phyloP scores from a whole-genome alignment of 2,888 invertebrate genomes.

The Microplitis deprimator region DNA sequence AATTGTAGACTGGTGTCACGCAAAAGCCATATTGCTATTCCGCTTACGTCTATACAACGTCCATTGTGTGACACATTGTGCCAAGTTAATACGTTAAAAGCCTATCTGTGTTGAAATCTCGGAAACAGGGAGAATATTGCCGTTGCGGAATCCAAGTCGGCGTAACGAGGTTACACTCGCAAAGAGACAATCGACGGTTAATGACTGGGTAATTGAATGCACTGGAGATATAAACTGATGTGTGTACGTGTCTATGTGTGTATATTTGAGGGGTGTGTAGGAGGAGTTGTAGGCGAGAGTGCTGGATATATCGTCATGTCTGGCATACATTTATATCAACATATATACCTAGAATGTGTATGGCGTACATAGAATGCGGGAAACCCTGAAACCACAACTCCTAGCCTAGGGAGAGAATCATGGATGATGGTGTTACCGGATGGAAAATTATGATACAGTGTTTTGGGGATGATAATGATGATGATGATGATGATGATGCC shows the following conservation, averaged over 20 bases:
- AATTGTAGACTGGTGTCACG: conserved; percentile 31
- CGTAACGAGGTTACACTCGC: conserved; percentile 66
- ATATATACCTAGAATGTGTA: neutral
- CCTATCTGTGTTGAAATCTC: conserved; percentile 71
- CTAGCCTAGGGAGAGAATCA: conserved; percentile 18
- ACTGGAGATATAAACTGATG: neutral
- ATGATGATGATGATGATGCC: conserved; percentile 36
- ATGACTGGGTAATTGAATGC: conserved; percentile 67
- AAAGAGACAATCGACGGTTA: conserved; percentile 68
- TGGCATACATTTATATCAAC: conserved; percentile 4
- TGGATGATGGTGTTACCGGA: conserved; percentile 31
- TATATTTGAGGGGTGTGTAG: conserved; percentile 4
- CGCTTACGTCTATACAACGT: conserved; percentile 62
- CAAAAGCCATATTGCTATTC: conserved; percentile 66
- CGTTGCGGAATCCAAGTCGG: conserved; percentile 65
- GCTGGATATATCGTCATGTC: conserved; percentile 22
- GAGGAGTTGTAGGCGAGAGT: conserved; percentile 44
- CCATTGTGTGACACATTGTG: conserved; percentile 68
- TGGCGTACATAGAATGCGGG: conserved; percentile 15
- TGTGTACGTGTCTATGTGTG: conserved; percentile 1
- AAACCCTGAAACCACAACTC: conserved; percentile 14
- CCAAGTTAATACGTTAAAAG: conserved; percentile 71
- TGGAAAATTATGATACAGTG: conserved; percentile 38
- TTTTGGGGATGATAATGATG: conserved; percentile 32
- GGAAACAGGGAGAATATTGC: conserved; percentile 61